Evolutionary conservation across 2,888 invertebrate genomes (phyloP).

Genomic region (Bombylius discolor): DNA sequence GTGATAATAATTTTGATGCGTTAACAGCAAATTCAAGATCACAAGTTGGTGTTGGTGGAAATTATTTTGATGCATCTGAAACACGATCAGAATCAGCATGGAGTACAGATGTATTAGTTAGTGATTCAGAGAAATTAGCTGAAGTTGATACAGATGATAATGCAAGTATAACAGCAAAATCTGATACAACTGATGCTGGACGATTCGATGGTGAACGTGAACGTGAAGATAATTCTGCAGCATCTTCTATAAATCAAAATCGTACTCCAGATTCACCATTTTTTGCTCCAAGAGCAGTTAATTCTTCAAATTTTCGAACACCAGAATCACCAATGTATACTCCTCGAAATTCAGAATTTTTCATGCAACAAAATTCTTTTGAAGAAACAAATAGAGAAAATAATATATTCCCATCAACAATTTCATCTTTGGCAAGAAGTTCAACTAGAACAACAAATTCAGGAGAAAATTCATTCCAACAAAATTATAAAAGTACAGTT

Average conservation of each 20-base stretch:
- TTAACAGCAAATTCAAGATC: conserved; percentile 19
- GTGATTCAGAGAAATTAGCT: conserved; percentile 81
- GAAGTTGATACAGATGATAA: conserved; percentile 61
- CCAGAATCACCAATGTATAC: conserved; percentile 19
- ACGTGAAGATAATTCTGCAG: conserved; percentile 12
- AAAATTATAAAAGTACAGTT: conserved; percentile 30
- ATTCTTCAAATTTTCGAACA: conserved; percentile 16
- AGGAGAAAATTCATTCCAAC: conserved; percentile 33
- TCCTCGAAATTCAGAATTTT: conserved; percentile 23
- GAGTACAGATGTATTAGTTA: conserved; percentile 92
- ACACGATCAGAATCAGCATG: conserved; percentile 93
- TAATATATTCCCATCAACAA: conserved; percentile 7
- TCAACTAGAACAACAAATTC: conserved; percentile 32
- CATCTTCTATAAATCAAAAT: conserved; percentile 13
- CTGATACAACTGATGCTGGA: conserved; percentile 59
- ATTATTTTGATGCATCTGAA: conserved; percentile 64
- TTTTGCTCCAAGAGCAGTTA: conserved; percentile 18
- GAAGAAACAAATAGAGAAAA: conserved; percentile 21
- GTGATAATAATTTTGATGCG: conserved; percentile 35
- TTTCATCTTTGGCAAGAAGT: conserved; percentile 32
- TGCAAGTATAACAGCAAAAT: conserved; percentile 54
- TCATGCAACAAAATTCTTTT: conserved; percentile 27
- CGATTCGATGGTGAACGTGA: conserved; percentile 22
- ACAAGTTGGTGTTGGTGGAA: conserved; percentile 25
- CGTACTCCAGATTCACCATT: conserved; percentile 22